Evolutionary conservation across 2,888 invertebrate species (phyloP).

Genomic region (Nowickia ferox): DNA sequence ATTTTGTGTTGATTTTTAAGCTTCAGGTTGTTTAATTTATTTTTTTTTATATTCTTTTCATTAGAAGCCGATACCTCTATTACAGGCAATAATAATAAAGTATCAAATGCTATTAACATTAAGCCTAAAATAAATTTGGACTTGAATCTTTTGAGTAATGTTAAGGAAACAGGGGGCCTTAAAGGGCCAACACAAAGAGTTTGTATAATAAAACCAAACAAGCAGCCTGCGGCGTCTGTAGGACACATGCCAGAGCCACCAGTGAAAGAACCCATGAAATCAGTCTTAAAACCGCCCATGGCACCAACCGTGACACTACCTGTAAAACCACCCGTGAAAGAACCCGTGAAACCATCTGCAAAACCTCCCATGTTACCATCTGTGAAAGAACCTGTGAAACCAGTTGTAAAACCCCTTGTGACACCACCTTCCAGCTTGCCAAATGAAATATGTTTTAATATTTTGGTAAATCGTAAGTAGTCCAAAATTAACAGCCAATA

Average conservation of each 20-base stretch:
- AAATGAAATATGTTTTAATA: constrained; percentile 48
- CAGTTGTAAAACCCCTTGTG: not conserved
- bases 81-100: constrained; percentile 7
- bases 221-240: not conserved
- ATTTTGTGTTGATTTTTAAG: not conserved
- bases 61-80: constrained; percentile 17
- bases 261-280: not conserved
- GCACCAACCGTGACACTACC: not conserved
- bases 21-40: too few species aligned
- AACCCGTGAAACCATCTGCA: not conserved
- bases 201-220: constrained; percentile 2
- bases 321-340: not conserved
- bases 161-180: not conserved
- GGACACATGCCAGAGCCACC: not conserved
- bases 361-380: not conserved
- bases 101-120: constrained; percentile 12
- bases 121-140: constrained; percentile 40
- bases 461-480: constrained; percentile 42
- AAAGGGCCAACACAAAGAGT: constrained; percentile 32
- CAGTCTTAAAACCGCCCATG: not conserved
- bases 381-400: not conserved
- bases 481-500: not conserved
- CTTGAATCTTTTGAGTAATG: constrained; percentile 40
- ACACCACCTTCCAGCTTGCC: not conserved
- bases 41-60: not conserved